Conservation (phyloP, 2,888 invertebrate species). For the Strigamia maritima region DNA sequence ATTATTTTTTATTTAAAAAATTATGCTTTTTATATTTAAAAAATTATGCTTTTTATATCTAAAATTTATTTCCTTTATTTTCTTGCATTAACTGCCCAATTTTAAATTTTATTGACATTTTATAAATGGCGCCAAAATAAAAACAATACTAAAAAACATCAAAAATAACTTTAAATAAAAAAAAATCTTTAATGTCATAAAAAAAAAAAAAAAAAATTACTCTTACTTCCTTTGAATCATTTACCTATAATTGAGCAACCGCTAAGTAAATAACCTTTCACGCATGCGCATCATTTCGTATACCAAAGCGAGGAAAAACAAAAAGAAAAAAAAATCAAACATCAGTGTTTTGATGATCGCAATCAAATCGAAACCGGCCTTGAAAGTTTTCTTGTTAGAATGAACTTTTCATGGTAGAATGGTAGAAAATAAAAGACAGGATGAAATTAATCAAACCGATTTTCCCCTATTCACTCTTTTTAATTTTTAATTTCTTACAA, state of each 20-base stretch:
- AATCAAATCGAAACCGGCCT: background rate
- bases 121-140: no score
- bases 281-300: background rate
- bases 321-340: background rate
- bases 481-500: background rate
- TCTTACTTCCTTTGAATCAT: background rate
- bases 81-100: no score
- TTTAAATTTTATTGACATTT: no score
- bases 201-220: no score
- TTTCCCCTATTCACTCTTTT: background rate
- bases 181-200: no score
- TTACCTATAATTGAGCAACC: background rate
- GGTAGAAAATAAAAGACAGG: slow-evolving; percentile 4
- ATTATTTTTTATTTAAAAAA: no score
- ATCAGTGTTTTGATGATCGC: background rate
- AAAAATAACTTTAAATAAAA: no score
- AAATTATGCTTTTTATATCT: no score
- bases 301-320: background rate
- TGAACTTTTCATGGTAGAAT: background rate
- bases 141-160: no score
- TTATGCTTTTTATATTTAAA: no score
- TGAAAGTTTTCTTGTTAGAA: background rate
- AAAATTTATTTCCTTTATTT: no score
- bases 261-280: slow-evolving; percentile 5
- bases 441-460: background rate